phyloP scores from a whole-genome alignment of 2,113 vertebrate species.

The Eptesicus fuscus region DNA sequence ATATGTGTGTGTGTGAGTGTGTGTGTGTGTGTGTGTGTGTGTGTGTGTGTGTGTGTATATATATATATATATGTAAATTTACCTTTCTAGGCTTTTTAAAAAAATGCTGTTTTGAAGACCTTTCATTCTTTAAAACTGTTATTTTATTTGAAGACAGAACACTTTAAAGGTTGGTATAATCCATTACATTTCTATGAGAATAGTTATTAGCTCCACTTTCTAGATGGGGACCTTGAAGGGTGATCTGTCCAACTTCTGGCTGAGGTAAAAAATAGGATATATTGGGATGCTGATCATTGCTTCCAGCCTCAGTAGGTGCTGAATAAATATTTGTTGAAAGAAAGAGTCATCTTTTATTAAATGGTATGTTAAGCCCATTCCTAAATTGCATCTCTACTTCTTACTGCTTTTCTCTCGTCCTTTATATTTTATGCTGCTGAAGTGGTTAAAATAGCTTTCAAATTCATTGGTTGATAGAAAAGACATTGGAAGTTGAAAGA shows the following conservation, averaged over 20 bases:
- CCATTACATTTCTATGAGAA: constrained; percentile 16
- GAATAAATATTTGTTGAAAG: constrained; percentile 43
- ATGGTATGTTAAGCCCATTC: not conserved
- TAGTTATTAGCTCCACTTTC: constrained; percentile 39
- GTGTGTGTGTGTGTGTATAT: no score
- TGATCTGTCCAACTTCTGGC: constrained; percentile 7
- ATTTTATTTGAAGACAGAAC: constrained; percentile 52
- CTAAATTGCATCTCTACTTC: not conserved
- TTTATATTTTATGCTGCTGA: not conserved
- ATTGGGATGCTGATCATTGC: constrained; percentile 13
- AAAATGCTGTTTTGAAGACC: constrained; percentile 28
- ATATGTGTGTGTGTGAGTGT: not conserved
- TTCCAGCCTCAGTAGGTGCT: constrained; percentile 21
- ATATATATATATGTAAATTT: not conserved
- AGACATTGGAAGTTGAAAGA: not conserved
- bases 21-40: not conserved
- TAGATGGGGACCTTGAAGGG: not conserved
- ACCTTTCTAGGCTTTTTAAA: not conserved
- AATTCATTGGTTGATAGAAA: constrained; percentile 7
- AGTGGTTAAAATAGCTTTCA: constrained; percentile 33
- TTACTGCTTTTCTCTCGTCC: not conserved
- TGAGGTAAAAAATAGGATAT: not conserved
- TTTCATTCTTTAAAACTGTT: constrained; percentile 30
- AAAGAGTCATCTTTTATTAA: constrained; percentile 32
- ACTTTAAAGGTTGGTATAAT: constrained; percentile 29